Evolutionary conservation across 2,888 invertebrate species (phyloP).

Genomic region (Scaptomyza cyrtandrae): DNA sequence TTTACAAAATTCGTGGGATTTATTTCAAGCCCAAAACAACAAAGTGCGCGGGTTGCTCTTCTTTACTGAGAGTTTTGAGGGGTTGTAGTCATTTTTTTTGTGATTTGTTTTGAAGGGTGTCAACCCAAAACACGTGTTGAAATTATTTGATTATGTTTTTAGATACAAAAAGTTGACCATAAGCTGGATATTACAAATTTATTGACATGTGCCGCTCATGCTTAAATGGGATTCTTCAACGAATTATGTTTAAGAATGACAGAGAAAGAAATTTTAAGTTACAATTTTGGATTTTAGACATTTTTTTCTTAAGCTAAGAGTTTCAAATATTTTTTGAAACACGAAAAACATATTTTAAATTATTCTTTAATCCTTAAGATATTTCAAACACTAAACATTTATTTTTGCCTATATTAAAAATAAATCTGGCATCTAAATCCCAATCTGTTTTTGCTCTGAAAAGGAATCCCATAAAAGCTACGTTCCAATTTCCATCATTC

Average conservation of each 20-base stretch:
- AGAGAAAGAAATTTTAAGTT: too few relatives aligned
- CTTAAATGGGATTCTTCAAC: not conserved
- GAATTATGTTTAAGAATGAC: not conserved
- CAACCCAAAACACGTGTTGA: slow-evolving; percentile 47
- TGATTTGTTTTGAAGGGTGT: slow-evolving; percentile 27
- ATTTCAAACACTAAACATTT: too few relatives aligned
- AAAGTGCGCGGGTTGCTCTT: slow-evolving; percentile 12
- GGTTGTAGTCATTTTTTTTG: not conserved
- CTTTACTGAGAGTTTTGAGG: not conserved
- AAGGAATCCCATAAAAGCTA: not conserved
- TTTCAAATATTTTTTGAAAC: too few relatives aligned
- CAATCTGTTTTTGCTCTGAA: too few relatives aligned
- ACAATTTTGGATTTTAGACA: not conserved
- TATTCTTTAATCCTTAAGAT: too few relatives aligned
- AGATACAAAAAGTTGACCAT: slow-evolving; percentile 18
- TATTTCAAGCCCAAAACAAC: slow-evolving; percentile 42
- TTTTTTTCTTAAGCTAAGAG: too few relatives aligned
- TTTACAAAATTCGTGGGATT: slow-evolving; percentile 75
- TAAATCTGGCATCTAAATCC: too few relatives aligned
- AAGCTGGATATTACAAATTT: slow-evolving; percentile 33
- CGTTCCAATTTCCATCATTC: not conserved
- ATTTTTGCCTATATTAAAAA: too few relatives aligned
- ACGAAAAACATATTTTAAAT: not conserved
- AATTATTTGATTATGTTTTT: slow-evolving; percentile 16
- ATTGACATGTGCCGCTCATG: slow-evolving; percentile 29